Evolutionary conservation across 2,888 invertebrate species (phyloP).

Genomic region (Emesis furor): DNA sequence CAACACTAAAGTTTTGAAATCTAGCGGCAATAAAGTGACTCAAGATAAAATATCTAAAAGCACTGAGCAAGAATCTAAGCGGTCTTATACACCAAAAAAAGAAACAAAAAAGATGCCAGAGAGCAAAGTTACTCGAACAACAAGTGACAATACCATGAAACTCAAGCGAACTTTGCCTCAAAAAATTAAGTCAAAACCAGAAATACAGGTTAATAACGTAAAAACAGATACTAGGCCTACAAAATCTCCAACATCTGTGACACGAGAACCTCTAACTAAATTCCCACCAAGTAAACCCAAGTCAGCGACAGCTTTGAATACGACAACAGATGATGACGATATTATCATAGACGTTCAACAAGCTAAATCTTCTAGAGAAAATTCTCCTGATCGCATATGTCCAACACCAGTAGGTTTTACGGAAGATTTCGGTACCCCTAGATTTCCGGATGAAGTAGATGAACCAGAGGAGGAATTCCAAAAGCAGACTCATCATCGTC

Average conservation of each 20-base stretch:
- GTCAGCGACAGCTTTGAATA: conserved; percentile 90
- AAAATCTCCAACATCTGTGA: conserved; percentile 58
- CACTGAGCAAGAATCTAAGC: conserved; percentile 83
- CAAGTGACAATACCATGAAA: conserved; percentile 92
- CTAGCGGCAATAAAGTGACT: conserved; percentile 77
- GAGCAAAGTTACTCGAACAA: conserved; percentile 89
- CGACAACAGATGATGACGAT: conserved; percentile 90
- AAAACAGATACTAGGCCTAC: conserved; percentile 79
- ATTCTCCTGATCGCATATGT: conserved; percentile 94
- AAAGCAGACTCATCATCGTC: conserved; percentile 84
- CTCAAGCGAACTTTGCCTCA: conserved; percentile 86
- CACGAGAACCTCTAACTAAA: conserved; percentile 83
- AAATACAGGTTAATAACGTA: conserved; percentile 87
- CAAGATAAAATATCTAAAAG: conserved; percentile 76
- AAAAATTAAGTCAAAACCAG: conserved; percentile 88
- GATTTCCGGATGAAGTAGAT: conserved; percentile 95
- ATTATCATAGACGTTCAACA: conserved; percentile 94
- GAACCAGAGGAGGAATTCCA: conserved; percentile 94
- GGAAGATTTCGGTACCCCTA: conserved; percentile 92
- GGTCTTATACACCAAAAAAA: conserved; percentile 83
- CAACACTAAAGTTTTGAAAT: conserved; percentile 80
- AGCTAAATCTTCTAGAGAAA: conserved; percentile 95
- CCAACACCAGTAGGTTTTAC: conserved; percentile 93
- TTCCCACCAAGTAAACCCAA: conserved; percentile 86
- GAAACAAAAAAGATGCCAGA: conserved; percentile 87